A percentile compares a stretch with the other conserved stretches of the same genome.
These are phyloP conservation scores for Pogonomyrmex barbatus DNA, from an alignment of 1,140 invertebrate species.

Conservation along the genomic window DNA sequence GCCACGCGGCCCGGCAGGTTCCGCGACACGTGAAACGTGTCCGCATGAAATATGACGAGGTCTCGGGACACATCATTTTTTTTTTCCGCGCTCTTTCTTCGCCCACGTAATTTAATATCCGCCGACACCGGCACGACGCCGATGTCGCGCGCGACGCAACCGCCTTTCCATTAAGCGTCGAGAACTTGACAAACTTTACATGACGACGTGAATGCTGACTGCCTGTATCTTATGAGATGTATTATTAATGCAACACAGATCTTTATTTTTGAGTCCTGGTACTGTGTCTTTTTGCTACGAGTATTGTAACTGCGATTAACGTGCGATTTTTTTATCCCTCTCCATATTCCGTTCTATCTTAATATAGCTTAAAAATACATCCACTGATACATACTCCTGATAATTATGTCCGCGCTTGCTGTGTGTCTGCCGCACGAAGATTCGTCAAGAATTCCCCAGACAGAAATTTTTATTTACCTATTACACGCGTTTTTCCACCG, in stretches of 20 bases:
- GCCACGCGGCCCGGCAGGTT: constrained; percentile 53
- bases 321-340: background rate
- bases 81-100: constrained; percentile 26
- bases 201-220: background rate
- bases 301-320: too few species aligned
- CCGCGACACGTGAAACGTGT: constrained; percentile 69
- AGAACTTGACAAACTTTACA: constrained; percentile 55
- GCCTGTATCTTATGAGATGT: background rate
- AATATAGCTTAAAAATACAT: background rate
- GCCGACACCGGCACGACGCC: constrained; percentile 17
- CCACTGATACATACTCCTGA: too few species aligned
- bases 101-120: constrained; percentile 67
- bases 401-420: background rate
- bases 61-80: constrained; percentile 42
- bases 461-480: background rate
- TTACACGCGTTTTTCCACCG: background rate
- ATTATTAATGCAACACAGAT: constrained; percentile 20
- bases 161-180: constrained; percentile 28
- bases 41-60: constrained; percentile 64
- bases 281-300: background rate
- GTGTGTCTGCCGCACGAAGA: background rate
- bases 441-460: background rate
- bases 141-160: background rate
- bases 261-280: constrained; percentile 16
- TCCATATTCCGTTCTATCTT: background rate